Conservation (phyloP, 2,113 vertebrate genomes). For the Tragelaphus strepsiceros region DNA sequence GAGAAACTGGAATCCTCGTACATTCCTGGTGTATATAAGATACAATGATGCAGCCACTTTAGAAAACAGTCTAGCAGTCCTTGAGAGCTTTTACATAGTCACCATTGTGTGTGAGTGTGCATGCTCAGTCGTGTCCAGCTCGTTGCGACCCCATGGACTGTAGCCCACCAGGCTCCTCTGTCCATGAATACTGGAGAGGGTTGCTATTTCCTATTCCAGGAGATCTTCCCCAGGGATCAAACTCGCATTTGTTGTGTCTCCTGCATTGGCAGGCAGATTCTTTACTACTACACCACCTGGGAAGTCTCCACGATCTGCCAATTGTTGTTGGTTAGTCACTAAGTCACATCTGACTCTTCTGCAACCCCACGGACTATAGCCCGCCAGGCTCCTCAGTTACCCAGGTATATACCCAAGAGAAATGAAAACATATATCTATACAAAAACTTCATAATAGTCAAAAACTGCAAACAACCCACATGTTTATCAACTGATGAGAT, state of each 20-base stretch:
- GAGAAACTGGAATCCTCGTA: background rate
- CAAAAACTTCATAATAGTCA: background rate
- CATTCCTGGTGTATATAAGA: background rate
- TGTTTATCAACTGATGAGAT: background rate
- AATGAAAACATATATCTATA: background rate
- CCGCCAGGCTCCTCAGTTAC: background rate
- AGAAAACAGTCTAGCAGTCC: background rate
- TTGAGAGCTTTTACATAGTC: background rate
- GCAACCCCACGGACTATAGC: background rate
- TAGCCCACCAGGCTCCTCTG: background rate
- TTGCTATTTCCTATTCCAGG: background rate
- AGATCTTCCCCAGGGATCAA: background rate
- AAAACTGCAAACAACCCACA: background rate
- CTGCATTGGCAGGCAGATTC: background rate
- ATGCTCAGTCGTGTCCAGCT: background rate
- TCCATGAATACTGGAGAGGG: background rate
- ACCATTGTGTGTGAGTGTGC: fast-evolving
- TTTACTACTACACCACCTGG: background rate
- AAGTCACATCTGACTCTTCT: background rate
- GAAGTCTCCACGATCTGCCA: background rate
- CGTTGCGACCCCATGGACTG: background rate
- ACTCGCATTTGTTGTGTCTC: background rate
- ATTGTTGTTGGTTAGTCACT: background rate
- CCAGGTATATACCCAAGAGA: background rate
- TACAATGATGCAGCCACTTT: background rate